Evolutionary conservation across 2,888 invertebrate genomes (phyloP).

Genomic region (Aradus depressus): DNA sequence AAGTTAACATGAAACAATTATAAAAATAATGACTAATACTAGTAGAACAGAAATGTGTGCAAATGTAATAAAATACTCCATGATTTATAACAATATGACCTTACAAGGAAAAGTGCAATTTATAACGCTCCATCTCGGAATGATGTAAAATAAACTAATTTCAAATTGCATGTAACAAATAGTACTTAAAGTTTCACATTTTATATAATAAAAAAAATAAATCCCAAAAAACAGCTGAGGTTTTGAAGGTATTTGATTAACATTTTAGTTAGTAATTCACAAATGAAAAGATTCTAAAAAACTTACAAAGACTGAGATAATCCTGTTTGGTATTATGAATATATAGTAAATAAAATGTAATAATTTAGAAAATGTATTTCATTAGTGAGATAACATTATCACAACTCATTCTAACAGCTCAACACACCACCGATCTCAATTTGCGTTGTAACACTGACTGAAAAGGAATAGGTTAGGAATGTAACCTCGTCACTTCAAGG

Average conservation of each 20-base stretch:
- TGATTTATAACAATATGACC: neutral
- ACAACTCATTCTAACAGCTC: too few relatives aligned
- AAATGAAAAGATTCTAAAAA: neutral
- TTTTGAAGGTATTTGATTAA: too few relatives aligned
- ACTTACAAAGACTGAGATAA: too few relatives aligned
- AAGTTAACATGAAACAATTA: neutral
- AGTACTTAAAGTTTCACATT: slow-evolving; percentile 1
- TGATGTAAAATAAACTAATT: neutral
- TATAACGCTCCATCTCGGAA: slow-evolving; percentile 1
- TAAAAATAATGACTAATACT: neutral
- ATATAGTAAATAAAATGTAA: too few relatives aligned
- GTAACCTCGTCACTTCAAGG: too few relatives aligned
- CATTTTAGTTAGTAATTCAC: too few relatives aligned
- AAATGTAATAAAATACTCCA: neutral
- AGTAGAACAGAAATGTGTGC: neutral
- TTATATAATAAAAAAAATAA: neutral
- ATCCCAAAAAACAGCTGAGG: slow-evolving; percentile 6
- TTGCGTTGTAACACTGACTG: too few relatives aligned
- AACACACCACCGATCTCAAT: too few relatives aligned
- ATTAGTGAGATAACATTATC: too few relatives aligned
- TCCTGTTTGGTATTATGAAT: too few relatives aligned
- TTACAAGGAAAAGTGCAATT: neutral
- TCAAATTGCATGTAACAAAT: neutral
- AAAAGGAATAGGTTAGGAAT: too few relatives aligned
- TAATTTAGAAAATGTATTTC: too few relatives aligned